Conservation (phyloP, 2,797 vertebrate species). For the Anas bernieri region DNA sequence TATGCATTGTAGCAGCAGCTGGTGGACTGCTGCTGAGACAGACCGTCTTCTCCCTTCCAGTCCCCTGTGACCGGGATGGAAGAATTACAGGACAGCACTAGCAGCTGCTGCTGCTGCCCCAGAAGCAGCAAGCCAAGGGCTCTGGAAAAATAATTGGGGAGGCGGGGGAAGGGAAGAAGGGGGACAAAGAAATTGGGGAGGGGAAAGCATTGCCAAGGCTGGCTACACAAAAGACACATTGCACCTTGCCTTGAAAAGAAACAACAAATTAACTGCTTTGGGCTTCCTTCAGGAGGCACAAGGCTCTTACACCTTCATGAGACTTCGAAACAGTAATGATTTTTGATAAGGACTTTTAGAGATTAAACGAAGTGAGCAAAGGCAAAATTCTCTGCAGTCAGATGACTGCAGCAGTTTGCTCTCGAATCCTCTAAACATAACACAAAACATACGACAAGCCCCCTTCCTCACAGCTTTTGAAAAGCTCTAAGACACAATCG, state of each 20-base stretch:
- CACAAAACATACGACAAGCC: background rate
- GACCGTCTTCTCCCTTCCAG: constrained; percentile 55
- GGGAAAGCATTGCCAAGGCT: constrained; percentile 28
- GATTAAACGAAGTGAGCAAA: background rate
- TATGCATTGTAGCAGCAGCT: constrained; percentile 60
- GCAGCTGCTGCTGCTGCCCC: constrained; percentile 71
- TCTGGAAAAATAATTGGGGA: constrained; percentile 51
- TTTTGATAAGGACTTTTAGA: background rate
- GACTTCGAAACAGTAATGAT: background rate
- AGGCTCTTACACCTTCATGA: background rate
- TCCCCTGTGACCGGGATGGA: constrained; percentile 63
- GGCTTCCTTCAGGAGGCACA: background rate
- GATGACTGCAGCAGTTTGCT: background rate
- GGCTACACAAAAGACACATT: background rate
- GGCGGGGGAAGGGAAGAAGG: constrained; percentile 39
- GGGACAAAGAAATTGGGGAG: constrained; percentile 54
- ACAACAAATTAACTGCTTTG: background rate
- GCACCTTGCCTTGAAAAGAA: constrained; percentile 32
- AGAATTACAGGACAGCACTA: constrained; percentile 57
- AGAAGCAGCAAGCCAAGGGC: constrained; percentile 66
- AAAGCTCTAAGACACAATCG: background rate
- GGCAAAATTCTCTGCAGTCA: background rate
- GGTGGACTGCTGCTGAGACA: constrained; percentile 73
- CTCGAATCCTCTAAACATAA: background rate
- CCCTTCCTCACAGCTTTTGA: background rate